Base-by-base conservation (phyloP, 2,113 vertebrate species). In the Austrofundulus limnaeus region DNA sequence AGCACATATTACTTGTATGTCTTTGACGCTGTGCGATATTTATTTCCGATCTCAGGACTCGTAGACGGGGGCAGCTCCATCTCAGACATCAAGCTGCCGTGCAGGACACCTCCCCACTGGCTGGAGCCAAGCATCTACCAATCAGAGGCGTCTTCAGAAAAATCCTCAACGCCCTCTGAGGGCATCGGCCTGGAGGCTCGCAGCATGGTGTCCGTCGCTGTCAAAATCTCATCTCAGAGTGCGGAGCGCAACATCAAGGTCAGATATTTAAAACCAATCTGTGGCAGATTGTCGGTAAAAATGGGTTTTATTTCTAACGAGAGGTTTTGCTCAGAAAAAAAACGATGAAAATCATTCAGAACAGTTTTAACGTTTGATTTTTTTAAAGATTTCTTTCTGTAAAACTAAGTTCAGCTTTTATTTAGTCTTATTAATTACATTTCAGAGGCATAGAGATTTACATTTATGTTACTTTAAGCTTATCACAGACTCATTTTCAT, bases 191-290 rank as follows among this genome's bases (percentile, higher is more conserved):
- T 93, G 59, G 96, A 98, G 46, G 88, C 88, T 53, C 89, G 92
- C 51, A 95, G 94, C 74, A 99, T 98, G 96, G 90, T 98, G 48
- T 96, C 97, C 0, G 92, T 97, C 1, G 96, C 97, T 2, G 92
- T 98, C 15, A 98, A 96, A 87, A 94, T 98, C 70, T 88, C 94
- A 0, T 95, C 95, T 0, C 95, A 96, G 87, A 98, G 93, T 43
- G 84, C 90, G 17, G 96, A 98, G 53, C 94, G 89, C 70, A 98
- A 95, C 68, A 93, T 96, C 25, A 98, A 98, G 95, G 97, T 96
- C 77, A 55, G 15, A 45, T 42, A 54, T 24, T 54, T 3, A 23
- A n/a, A 50, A 55, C 7, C 5, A 11, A 15, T 9, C 14, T 14
- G 2, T 11, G 19, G 19, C 39, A 13, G 5, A 2, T 41, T 41